Conservation (phyloP, 1,140 invertebrate genomes). For the Littorina saxatilis region DNA sequence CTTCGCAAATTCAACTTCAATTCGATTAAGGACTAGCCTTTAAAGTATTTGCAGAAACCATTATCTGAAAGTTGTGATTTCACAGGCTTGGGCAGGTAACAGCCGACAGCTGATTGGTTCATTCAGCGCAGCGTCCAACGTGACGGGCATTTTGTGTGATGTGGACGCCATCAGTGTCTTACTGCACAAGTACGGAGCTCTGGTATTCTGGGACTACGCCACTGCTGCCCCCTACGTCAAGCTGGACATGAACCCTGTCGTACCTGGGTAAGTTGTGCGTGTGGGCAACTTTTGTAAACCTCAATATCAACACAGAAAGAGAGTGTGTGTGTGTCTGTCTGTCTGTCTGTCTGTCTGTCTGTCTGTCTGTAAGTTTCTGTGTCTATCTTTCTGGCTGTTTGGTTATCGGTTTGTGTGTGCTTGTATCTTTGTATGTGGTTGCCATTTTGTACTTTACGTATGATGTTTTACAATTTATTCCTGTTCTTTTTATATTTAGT, state of each 20-base stretch:
- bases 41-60: too few species aligned
- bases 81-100: background rate
- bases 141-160: conserved; percentile 91
- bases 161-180: conserved; percentile 88
- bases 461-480: too few species aligned
- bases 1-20: too few species aligned
- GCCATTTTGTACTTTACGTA: too few species aligned
- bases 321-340: background rate
- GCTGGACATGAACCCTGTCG: conserved; percentile 91
- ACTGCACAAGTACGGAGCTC: conserved; percentile 88
- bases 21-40: too few species aligned
- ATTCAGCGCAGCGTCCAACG: conserved; percentile 91
- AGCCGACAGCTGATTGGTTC: conserved; percentile 85
- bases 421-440: background rate
- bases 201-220: conserved; percentile 93
- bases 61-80: background rate
- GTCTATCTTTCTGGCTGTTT: background rate
- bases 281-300: background rate
- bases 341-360: background rate
- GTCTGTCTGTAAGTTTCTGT: background rate
- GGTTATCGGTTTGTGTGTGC: background rate
- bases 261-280: conserved; percentile 78
- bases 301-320: too few species aligned
- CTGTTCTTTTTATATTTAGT: too few species aligned
- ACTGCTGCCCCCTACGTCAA: conserved; percentile 87